These are phyloP conservation scores for Mycteria americana DNA, from an alignment of 2,797 vertebrate species.

Conservation along the genomic window DNA sequence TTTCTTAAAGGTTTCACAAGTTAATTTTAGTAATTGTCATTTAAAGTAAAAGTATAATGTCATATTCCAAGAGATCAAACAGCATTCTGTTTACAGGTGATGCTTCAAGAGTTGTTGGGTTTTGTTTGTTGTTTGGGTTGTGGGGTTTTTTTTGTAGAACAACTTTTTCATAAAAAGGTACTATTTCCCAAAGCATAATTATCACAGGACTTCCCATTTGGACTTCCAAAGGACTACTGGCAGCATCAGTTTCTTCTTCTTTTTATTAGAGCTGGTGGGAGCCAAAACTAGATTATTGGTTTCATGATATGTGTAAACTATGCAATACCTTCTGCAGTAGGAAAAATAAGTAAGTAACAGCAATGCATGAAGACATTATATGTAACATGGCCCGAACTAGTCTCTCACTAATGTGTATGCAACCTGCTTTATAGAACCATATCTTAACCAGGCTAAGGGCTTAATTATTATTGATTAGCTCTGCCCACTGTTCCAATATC, in stretches of 20 bases:
- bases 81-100: conserved; percentile 38
- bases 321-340: neutral
- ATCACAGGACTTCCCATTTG: conserved; percentile 48
- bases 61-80: conserved; percentile 33
- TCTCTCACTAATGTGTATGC: conserved; percentile 72
- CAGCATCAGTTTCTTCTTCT: conserved; percentile 47
- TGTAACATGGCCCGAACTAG: conserved; percentile 34
- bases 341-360: conserved; percentile 25
- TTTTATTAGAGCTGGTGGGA: conserved; percentile 29
- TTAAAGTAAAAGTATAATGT: conserved; percentile 11
- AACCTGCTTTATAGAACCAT: conserved; percentile 76
- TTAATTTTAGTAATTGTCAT: conserved; percentile 45
- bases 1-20: conserved; percentile 35
- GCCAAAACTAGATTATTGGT: neutral
- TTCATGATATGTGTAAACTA: neutral
- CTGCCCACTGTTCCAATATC: conserved; percentile 79
- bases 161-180: conserved; percentile 50
- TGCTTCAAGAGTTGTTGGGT: neutral
- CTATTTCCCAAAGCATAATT: conserved; percentile 48
- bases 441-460: conserved; percentile 72
- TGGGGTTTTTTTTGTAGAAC: neutral
- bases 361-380: conserved; percentile 66
- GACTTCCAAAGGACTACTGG: conserved; percentile 45
- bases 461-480: conserved; percentile 82
- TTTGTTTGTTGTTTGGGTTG: neutral